These are phyloP conservation scores for Acronicta leporina DNA, from an alignment of 2,888 invertebrate genomes.

Conservation along the genomic window DNA sequence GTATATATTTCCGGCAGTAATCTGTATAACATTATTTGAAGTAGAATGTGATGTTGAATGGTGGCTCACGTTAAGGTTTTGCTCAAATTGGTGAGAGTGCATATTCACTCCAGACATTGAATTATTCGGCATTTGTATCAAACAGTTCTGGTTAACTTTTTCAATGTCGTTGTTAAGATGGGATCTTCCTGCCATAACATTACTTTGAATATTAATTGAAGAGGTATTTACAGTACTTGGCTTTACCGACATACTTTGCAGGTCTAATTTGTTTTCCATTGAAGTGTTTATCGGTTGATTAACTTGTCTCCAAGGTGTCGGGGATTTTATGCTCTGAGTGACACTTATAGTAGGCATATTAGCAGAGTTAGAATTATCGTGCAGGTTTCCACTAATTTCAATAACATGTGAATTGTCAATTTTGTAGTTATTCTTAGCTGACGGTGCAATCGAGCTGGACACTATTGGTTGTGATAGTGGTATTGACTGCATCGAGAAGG, in stretches of 20 bases:
- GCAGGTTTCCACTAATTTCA: constrained; percentile 84
- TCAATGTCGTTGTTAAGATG: constrained; percentile 76
- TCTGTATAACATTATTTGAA: constrained; percentile 84
- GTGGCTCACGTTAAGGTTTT: constrained; percentile 77
- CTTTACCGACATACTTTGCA: constrained; percentile 78
- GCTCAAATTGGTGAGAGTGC: constrained; percentile 82
- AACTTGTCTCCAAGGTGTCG: constrained; percentile 84
- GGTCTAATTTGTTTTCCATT: constrained; percentile 77
- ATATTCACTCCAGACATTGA: constrained; percentile 71
- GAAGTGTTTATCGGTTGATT: constrained; percentile 63
- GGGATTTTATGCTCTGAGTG: constrained; percentile 83
- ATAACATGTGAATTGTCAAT: constrained; percentile 84
- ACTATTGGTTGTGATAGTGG: constrained; percentile 86
- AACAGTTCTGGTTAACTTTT: constrained; percentile 78
- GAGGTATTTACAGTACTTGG: constrained; percentile 70
- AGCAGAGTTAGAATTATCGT: constrained; percentile 74
- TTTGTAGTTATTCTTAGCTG: constrained; percentile 78
- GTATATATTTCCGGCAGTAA: constrained; percentile 84
- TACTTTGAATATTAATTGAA: constrained; percentile 75
- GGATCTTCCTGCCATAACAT: constrained; percentile 68
- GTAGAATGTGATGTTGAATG: constrained; percentile 78
- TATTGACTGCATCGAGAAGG: constrained; percentile 83
- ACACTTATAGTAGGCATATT: constrained; percentile 84
- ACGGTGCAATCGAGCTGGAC: constrained; percentile 83
- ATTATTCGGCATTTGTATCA: constrained; percentile 76